Conservation (phyloP, 2,797 vertebrate genomes). For the Ateles fusciceps region DNA sequence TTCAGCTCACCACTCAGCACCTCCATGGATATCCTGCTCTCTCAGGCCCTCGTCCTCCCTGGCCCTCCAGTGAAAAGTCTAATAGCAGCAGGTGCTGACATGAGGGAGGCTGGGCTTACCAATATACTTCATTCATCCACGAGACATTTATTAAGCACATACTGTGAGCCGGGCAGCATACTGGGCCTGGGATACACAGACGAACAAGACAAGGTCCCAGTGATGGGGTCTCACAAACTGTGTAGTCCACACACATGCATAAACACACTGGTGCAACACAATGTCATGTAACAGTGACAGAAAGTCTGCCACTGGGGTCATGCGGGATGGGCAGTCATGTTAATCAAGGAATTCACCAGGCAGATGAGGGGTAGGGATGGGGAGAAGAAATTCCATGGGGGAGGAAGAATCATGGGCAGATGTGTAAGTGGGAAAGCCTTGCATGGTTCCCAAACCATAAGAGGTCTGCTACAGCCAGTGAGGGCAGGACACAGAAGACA, state of each 20-base stretch:
- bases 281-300: not conserved
- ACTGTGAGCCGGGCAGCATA: not conserved
- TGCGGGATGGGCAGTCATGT: rapidly evolving
- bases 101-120: not conserved
- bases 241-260: not conserved
- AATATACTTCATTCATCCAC: not conserved
- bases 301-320: not conserved
- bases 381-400: not conserved
- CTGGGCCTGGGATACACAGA: not conserved
- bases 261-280: not conserved
- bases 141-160: not conserved
- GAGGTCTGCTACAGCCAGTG: no score
- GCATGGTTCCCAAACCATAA: not conserved
- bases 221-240: not conserved
- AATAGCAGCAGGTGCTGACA: not conserved
- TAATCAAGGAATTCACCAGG: not conserved
- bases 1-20: not conserved
- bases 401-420: not conserved
- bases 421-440: not conserved
- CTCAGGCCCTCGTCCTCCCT: not conserved
- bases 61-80: not conserved
- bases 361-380: not conserved
- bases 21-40: rapidly evolving
- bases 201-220: not conserved
- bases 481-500: not conserved